Base-by-base conservation (phyloP, 2,888 invertebrate species). In the Bursaphelenchus okinawaensis region DNA sequence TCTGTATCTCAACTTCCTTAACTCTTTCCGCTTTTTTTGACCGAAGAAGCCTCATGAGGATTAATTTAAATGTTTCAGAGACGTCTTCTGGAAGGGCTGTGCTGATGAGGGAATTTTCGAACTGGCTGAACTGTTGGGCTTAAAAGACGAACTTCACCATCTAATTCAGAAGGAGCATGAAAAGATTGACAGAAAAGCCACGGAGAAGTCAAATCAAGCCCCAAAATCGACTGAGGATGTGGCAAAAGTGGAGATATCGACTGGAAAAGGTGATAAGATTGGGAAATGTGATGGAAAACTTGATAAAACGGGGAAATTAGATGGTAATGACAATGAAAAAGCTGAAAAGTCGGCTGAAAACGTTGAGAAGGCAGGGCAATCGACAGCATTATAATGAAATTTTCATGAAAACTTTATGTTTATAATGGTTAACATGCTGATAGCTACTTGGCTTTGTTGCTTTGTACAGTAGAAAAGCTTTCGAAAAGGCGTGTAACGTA, bases 71-170 rank as follows among this genome's bases (percentile, higher is more conserved):
- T 19, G 24, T 68, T 77, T 28, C 72, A 85, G 85, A 61, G 85
- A 85, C 73, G 83, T 85, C 9, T 85, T 84, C 73, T 82, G 82
- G 78, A 71, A 82, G 62, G 82, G 83, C 1, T 78, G 77, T 1
- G 83, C 84, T 76, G 84, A 85, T 76, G 83, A 84, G 27, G 84
- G 84, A 2, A 82, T 81, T 59, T 67, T 66, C 29, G 71, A 75
- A 20, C 68, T 85, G 63, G 84, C 84, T 31, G 80, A 84, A 28
- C 67, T 75, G n/a, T 69, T 85, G 9, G 85, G 83, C 29, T 84
- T 84, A 83, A 80, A 79, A 57, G 83, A 63, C 23, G 77, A 77
- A 55, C 57, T 77, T 1, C 6, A 40, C n/a, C 40, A 40, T 1
- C 40, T 40, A 1, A 40, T 40, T 16, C 40, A 40, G n/a, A 40